These are phyloP conservation scores for Wasmannia auropunctata DNA, from an alignment of 1,140 invertebrate genomes.

Conservation along the genomic window DNA sequence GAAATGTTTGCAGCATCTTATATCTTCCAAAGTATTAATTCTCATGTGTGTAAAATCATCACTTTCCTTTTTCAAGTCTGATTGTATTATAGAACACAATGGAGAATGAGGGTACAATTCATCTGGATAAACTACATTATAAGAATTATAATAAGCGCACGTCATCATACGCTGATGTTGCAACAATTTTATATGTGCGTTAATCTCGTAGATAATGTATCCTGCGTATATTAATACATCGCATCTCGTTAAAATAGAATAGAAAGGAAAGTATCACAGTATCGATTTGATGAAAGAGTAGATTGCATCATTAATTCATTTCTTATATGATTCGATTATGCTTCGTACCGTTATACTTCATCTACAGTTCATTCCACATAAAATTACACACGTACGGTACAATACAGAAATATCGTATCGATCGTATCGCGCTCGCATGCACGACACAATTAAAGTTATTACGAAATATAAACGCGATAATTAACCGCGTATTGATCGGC, in stretches of 20 bases:
- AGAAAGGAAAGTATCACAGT: slow-evolving; percentile 12
- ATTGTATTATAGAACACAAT: neutral
- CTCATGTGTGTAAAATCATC: slow-evolving; percentile 5
- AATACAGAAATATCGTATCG: neutral
- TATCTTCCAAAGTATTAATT: neutral
- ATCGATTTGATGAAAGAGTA: slow-evolving; percentile 21
- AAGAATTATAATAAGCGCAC: slow-evolving; percentile 13
- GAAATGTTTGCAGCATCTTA: neutral
- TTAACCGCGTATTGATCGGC: slow-evolving; percentile 15
- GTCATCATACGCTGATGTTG: neutral
- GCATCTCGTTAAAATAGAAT: slow-evolving; percentile 14
- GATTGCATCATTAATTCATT: slow-evolving; percentile 38
- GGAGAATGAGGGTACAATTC: neutral
- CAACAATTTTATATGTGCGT: neutral
- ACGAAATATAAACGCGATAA: slow-evolving; percentile 27
- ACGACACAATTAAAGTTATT: slow-evolving; percentile 27
- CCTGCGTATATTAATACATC: neutral
- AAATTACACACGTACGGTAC: neutral
- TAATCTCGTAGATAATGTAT: slow-evolving; percentile 9
- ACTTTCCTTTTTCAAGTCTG: neutral
- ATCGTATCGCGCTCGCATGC: neutral
- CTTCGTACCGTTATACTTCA: slow-evolving; percentile 18
- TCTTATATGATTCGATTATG: slow-evolving; percentile 38
- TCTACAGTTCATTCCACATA: neutral
- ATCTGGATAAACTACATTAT: neutral